phyloP scores from a whole-genome alignment of 2,113 vertebrate species.

The Rhinoptilus africanus region DNA sequence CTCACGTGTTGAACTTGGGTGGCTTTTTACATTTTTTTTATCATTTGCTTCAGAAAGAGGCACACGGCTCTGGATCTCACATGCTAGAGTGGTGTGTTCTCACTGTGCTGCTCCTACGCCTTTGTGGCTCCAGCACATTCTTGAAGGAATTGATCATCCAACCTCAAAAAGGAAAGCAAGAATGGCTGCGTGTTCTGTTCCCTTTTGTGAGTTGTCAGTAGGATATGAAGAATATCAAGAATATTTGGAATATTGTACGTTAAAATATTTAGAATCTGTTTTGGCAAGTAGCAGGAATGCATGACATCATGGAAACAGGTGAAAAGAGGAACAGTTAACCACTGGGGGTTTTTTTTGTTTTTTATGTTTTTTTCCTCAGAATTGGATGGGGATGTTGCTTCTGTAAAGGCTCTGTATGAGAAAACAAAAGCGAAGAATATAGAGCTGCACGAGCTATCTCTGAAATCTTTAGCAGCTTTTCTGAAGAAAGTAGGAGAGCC shows the following conservation, averaged over 20 bases:
- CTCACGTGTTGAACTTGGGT: not conserved
- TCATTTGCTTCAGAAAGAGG: not conserved
- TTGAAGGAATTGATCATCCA: not conserved
- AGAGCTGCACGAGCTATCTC: constrained; percentile 73
- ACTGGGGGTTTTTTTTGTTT: not conserved
- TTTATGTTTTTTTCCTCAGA: constrained; percentile 54
- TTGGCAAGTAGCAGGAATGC: not conserved
- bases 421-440: constrained; percentile 74
- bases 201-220: not conserved
- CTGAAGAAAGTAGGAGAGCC: constrained; percentile 80
- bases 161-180: not conserved
- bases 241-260: not conserved
- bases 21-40: not conserved
- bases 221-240: not conserved
- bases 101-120: not conserved
- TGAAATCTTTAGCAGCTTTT: constrained; percentile 86
- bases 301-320: not conserved
- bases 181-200: not conserved
- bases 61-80: not conserved
- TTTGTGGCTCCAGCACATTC: not conserved
- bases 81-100: not conserved
- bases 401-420: constrained; percentile 81
- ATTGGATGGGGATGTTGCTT: constrained; percentile 77
- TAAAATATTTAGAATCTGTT: not conserved
- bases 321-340: not conserved